Evolutionary conservation across 2,113 vertebrate genomes (phyloP), one percentile per base, ranked within the genome.

Genomic region (Patagioenas fasciata): DNA sequence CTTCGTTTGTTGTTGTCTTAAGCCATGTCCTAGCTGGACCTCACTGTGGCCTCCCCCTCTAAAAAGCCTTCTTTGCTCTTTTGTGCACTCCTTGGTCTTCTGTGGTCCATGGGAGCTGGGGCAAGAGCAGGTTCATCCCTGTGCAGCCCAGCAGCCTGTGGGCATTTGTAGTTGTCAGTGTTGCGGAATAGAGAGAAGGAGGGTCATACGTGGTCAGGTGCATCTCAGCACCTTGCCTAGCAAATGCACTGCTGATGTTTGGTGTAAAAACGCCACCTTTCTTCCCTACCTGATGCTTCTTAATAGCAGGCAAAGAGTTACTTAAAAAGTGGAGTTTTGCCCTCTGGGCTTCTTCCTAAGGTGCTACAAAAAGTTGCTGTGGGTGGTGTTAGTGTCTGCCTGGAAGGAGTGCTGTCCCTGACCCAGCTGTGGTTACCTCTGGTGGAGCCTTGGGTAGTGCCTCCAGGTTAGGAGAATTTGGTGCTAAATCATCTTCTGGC

Each of bases 181-280:
- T 24, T 26, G 61, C 24, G 19, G 42, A 19, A 38, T 14, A 32
- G 25, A 34, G 42, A 44, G 42, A 1, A 8, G n/a, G 18, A 47
- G 44, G 10, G 10, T 31, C 1, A 0, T 72, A 47, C 13, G 5
- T 1, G 0, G 26, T 51, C 21, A 12, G 31, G 40, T 23, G 40
- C 18, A n/a, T 29, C 34, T 44, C 65, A 47, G 50, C 6, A 12
- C 50, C 15, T 20, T 42, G 40, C 21, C 31, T 32, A 11, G 47
- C 66, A 42, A 56, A 54, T 10, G 19, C 6, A 1, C 23, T 73
- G 31, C 40, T 67, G 10, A 50, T 8, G 34, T 57, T 94, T 61
- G 54, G 19, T 29, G 38, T 80, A 20, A 69, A 80, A 44, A 51
- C 5, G 21, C 20, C 60, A 42, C 36, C 36, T 69, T 53, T 53